Conservation (phyloP, 2,888 invertebrate genomes). For the Chymomyza amoena region DNA sequence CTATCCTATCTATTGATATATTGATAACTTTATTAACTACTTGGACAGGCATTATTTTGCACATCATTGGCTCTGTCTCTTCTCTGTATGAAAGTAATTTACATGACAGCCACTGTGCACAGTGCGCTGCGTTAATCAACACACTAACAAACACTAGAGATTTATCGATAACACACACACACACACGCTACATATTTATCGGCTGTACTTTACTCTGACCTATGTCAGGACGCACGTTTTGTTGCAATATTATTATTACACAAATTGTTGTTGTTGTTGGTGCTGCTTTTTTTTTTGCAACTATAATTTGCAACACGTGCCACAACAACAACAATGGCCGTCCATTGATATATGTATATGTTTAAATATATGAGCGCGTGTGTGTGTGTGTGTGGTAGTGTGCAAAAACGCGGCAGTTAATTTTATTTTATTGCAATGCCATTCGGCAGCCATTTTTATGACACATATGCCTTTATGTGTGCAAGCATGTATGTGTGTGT, state of each 20-base stretch:
- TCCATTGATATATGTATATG: conserved; percentile 10
- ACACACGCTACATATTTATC: not conserved
- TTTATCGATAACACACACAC: not conserved
- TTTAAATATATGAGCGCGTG: conserved; percentile 6
- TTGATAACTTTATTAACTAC: conserved; percentile 53
- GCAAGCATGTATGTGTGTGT: conserved; percentile 13
- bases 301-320: conserved; percentile 66
- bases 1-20: conserved; percentile 6
- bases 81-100: not conserved
- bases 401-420: conserved; percentile 53
- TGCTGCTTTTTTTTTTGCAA: conserved; percentile 36
- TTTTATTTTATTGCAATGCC: conserved; percentile 66
- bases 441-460: conserved; percentile 51
- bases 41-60: conserved; percentile 27
- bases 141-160: not conserved
- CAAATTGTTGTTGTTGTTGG: conserved; percentile 45
- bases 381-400: conserved; percentile 8
- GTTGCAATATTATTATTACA: conserved; percentile 62
- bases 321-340: conserved; percentile 39
- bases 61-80: conserved; percentile 3
- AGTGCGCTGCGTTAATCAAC: not conserved
- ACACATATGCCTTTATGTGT: conserved; percentile 24
- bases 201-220: not conserved
- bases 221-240: conserved; percentile 49
- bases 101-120: not conserved